Base-by-base conservation (phyloP, 2,888 invertebrate genomes). In the Papilio demoleus region DNA sequence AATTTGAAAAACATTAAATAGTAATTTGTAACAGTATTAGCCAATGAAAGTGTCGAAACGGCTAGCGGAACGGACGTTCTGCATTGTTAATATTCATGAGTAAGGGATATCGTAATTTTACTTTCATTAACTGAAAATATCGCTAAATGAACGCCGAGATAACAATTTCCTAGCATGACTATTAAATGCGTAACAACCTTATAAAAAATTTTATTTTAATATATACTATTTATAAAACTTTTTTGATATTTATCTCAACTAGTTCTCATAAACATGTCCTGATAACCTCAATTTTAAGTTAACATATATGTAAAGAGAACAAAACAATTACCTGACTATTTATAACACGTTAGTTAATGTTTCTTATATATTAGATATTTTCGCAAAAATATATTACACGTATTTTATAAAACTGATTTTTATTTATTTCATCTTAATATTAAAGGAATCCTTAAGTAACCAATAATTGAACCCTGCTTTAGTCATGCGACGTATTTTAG, bases 21-120 rank as follows among this genome's bases (percentile, higher is more conserved):
- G n/a, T 8, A 42, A 67, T 22, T 69, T 64, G 70, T 72, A 42
- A 63, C 38, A 66, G 65, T 68, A 73, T 76, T 76, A 71, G 72
- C 68, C 66, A 71, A 68, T 56, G 71, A 74, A 74, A 74, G 71
- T 76, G 73, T 75, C 67, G 62, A 67, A 71, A 67, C 27, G 9
- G 36, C 50, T 53, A 31, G 61, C 67, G 67, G 67, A 61, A 67
- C 67, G 31, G 24, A 22, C 38, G 47, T 22, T 42, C 50, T 9
- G 70, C 77, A 74, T 75, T 74, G 76, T 79, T 75, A 77, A 76
- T 79, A 79, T 78, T 78, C 79, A 80, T 77, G 78, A 76, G 74
- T 73, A 73, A 74, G 72, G 71, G 64, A 70, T 67, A 63, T 63
- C 56, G 67, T 63, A 45, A 47, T 19, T 27, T 27, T n/a, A 19